Evolutionary conservation across 53 echinoderm and acorn worm genomes (phyloP).

Genomic region (Crossaster papposus): DNA sequence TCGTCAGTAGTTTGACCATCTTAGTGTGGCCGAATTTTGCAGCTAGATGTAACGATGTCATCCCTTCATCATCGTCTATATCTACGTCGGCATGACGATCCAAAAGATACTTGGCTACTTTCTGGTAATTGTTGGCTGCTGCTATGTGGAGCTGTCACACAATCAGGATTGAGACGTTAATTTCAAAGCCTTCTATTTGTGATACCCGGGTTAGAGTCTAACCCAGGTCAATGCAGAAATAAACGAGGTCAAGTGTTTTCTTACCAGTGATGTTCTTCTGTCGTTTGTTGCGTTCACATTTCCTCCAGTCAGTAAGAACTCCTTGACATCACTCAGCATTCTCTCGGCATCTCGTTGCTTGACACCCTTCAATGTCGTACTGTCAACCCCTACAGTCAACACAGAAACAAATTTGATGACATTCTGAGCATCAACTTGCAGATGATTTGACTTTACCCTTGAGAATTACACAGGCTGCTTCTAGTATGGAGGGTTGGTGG

Average conservation of each 20-base stretch:
- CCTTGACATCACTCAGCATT: constrained; percentile 91
- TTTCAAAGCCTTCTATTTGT: neutral
- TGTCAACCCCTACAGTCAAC: constrained; percentile 71
- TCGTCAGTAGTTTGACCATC: constrained; percentile 84
- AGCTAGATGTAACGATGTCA: constrained; percentile 85
- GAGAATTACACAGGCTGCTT: too few species aligned
- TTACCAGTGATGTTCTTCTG: constrained; percentile 80
- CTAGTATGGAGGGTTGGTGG: too few species aligned
- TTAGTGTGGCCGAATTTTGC: constrained; percentile 84
- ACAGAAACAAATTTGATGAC: neutral
- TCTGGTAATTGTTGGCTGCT: constrained; percentile 90
- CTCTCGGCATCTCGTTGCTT: constrained; percentile 77
- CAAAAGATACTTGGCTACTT: constrained; percentile 77
- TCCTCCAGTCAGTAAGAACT: constrained; percentile 80
- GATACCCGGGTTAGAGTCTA: neutral
- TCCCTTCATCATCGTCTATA: constrained; percentile 70
- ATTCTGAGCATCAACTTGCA: neutral
- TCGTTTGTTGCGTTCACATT: constrained; percentile 83
- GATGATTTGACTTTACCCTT: too few species aligned
- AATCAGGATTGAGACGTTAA: neutral
- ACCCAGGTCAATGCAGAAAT: neutral
- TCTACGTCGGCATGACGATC: constrained; percentile 77
- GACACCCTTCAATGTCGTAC: constrained; percentile 69
- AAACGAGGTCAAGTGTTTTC: neutral
- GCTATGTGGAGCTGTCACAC: constrained; percentile 91